Evolutionary conservation across 2,797 vertebrate genomes (phyloP).

Genomic region (Megaceryle alcyon): DNA sequence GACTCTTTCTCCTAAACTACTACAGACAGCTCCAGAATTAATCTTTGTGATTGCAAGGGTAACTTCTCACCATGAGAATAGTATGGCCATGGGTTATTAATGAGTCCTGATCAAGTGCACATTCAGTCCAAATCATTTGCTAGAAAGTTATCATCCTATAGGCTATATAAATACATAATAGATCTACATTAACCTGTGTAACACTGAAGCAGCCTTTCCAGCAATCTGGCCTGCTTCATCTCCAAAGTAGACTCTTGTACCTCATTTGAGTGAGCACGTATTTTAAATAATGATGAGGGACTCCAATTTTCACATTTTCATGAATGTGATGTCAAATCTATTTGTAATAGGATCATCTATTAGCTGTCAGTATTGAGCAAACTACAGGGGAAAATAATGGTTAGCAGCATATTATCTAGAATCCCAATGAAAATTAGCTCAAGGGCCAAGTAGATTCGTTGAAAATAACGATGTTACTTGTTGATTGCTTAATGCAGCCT

Average conservation of each 20-base stretch:
- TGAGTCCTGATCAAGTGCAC: constrained; percentile 62
- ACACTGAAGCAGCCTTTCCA: constrained; percentile 59
- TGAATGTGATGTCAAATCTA: constrained; percentile 69
- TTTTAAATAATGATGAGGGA: constrained; percentile 74
- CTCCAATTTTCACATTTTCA: constrained; percentile 75
- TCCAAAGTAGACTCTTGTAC: constrained; percentile 64
- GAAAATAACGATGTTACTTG: constrained; percentile 45
- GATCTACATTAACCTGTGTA: constrained; percentile 70
- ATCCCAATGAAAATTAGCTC: constrained; percentile 57
- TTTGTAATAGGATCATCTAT: constrained; percentile 78
- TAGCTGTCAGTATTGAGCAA: constrained; percentile 69
- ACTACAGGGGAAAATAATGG: constrained; percentile 74
- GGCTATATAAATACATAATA: constrained; percentile 70
- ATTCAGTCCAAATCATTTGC: constrained; percentile 56
- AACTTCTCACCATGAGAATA: background rate
- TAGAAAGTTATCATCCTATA: constrained; percentile 61
- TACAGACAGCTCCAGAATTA: constrained; percentile 23
- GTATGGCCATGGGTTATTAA: constrained; percentile 31
- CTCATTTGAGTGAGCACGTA: constrained; percentile 68
- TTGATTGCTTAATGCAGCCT: constrained; percentile 30
- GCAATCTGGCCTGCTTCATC: constrained; percentile 66
- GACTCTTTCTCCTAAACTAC: background rate
- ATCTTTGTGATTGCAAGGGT: constrained; percentile 33
- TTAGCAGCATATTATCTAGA: constrained; percentile 59
- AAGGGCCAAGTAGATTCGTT: constrained; percentile 20